These are phyloP conservation scores for Tupiocoris notatus DNA, from an alignment of 2,888 invertebrate species.

Conservation along the genomic window DNA sequence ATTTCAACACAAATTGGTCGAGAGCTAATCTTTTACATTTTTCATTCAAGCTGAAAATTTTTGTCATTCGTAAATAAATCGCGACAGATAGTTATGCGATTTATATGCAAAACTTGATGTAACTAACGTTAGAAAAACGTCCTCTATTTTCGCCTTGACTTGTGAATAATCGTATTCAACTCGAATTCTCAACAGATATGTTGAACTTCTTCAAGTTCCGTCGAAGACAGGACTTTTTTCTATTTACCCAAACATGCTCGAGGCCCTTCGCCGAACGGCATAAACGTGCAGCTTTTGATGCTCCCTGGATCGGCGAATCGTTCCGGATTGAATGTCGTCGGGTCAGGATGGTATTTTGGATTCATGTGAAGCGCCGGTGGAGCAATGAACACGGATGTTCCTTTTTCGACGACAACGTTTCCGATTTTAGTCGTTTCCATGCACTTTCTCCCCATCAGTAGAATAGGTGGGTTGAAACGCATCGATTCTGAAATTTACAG, in stretches of 20 bases:
- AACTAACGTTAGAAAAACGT: too few species aligned
- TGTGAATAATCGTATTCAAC: too few species aligned
- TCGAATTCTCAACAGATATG: too few species aligned
- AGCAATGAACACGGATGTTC: not conserved
- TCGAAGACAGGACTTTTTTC: too few species aligned
- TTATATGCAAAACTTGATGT: too few species aligned
- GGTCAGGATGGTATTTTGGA: not conserved
- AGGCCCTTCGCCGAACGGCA: not conserved
- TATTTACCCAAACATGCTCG: not conserved
- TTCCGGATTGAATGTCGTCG: not conserved
- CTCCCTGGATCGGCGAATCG: not conserved
- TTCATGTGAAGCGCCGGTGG: not conserved
- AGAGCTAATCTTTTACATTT: too few species aligned
- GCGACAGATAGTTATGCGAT: too few species aligned
- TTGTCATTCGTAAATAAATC: too few species aligned
- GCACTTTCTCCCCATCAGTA: not conserved
- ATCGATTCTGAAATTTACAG: not conserved
- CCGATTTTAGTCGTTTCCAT: not conserved
- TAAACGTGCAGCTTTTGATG: not conserved
- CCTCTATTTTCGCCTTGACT: too few species aligned
- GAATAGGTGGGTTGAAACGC: not conserved
- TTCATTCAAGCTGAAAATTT: too few species aligned
- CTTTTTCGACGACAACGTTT: not conserved
- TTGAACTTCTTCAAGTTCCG: too few species aligned
- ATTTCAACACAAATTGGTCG: too few species aligned